Conservation (phyloP, 2,797 vertebrate species). For the Brachymystax lenok region DNA sequence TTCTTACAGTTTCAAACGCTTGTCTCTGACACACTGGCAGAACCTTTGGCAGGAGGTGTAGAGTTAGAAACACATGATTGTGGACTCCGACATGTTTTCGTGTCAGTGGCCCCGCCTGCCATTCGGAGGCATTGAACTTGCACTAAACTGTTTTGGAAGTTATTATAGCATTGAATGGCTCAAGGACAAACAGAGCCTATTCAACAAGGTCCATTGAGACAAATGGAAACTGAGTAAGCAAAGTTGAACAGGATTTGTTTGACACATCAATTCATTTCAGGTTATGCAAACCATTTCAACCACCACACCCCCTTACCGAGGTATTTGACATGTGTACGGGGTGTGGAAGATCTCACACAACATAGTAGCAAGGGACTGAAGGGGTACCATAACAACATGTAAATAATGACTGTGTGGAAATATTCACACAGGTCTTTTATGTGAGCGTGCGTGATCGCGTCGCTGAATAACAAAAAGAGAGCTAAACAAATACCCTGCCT, state of each 20-base stretch:
- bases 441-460: background rate
- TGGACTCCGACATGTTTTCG: constrained; percentile 10
- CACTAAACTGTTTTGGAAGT: constrained; percentile 40
- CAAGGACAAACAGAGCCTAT: constrained; percentile 15
- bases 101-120: constrained; percentile 23
- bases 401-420: background rate
- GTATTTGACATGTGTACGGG: no score
- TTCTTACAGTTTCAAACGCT: background rate
- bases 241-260: constrained; percentile 5
- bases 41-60: background rate
- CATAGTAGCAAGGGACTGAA: background rate
- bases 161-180: constrained; percentile 24
- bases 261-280: background rate
- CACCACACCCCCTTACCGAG: background rate
- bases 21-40: background rate
- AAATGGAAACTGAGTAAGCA: background rate
- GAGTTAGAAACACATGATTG: background rate
- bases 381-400: background rate
- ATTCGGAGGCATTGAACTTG: constrained; percentile 30
- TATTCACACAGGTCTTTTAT: background rate
- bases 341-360: background rate
- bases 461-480: background rate
- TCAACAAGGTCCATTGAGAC: background rate
- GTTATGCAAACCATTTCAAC: background rate
- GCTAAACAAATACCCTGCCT: background rate